Evolutionary conservation across 2,797 vertebrate genomes (phyloP).

Genomic region (Macropus fuliginosus): DNA sequence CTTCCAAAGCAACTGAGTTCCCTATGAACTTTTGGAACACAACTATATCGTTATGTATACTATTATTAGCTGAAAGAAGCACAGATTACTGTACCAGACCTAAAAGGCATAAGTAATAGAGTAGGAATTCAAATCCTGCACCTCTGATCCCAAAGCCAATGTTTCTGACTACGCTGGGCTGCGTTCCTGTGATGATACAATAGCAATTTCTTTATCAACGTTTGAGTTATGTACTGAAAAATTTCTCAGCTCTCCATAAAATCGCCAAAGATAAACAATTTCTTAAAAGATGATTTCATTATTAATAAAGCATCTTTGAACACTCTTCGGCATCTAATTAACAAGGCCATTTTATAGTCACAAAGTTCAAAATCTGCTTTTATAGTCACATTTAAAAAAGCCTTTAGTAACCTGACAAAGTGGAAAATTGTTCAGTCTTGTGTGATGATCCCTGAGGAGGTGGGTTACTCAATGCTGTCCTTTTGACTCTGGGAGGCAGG

Average conservation of each 20-base stretch:
- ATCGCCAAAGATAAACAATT: not conserved
- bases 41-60: not conserved
- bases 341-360: not conserved
- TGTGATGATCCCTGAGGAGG: not conserved
- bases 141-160: not conserved
- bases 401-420: not conserved
- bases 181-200: not conserved
- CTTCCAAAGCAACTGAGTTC: constrained; percentile 33
- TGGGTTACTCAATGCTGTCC: not conserved
- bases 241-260: not conserved
- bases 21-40: constrained; percentile 27
- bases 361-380: not conserved
- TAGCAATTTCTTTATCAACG: not conserved
- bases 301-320: not conserved
- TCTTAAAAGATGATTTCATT: not conserved
- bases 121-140: not conserved
- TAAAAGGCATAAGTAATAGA: not conserved
- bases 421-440: not conserved
- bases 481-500: not conserved
- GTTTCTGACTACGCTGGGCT: too few relatives aligned
- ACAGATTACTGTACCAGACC: not conserved
- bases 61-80: not conserved
- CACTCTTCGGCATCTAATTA: not conserved
- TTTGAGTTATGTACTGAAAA: not conserved
- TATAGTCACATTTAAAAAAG: not conserved